Conservation (phyloP, 2,113 vertebrate genomes). For the Laticauda laticaudata region DNA sequence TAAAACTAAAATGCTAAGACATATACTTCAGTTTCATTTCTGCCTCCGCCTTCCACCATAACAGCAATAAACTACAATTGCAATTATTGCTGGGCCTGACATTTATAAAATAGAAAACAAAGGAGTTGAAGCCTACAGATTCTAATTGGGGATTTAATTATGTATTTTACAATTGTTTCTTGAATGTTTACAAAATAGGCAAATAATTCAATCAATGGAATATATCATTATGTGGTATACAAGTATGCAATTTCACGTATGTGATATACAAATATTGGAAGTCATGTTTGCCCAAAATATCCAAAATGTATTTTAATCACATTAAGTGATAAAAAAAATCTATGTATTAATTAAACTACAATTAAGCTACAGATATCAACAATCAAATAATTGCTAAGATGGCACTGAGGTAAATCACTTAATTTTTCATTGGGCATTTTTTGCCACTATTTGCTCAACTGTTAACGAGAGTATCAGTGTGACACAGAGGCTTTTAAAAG, state of each 20-base stretch:
- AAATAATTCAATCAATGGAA: not conserved
- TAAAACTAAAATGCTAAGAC: not conserved
- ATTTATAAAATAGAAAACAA: not conserved
- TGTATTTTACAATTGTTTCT: not conserved
- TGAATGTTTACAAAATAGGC: not conserved
- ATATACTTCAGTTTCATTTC: not conserved
- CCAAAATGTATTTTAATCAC: not conserved
- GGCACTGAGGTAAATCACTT: not conserved
- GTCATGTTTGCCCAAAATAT: not conserved
- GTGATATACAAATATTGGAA: not conserved
- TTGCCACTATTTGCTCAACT: not conserved
- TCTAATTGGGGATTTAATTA: not conserved
- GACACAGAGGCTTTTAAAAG: not conserved
- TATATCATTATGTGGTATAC: not conserved
- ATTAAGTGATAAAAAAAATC: not conserved
- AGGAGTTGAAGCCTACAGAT: not conserved
- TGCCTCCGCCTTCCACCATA: not conserved
- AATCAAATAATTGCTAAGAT: not conserved
- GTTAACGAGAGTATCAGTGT: not conserved
- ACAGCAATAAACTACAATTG: not conserved
- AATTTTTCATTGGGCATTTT: not conserved
- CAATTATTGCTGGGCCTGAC: not conserved
- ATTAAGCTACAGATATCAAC: not conserved
- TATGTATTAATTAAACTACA: not conserved
- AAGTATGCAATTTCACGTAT: not conserved